Base-by-base conservation (phyloP, 2,888 invertebrate species). In the Microctonus brassicae region DNA sequence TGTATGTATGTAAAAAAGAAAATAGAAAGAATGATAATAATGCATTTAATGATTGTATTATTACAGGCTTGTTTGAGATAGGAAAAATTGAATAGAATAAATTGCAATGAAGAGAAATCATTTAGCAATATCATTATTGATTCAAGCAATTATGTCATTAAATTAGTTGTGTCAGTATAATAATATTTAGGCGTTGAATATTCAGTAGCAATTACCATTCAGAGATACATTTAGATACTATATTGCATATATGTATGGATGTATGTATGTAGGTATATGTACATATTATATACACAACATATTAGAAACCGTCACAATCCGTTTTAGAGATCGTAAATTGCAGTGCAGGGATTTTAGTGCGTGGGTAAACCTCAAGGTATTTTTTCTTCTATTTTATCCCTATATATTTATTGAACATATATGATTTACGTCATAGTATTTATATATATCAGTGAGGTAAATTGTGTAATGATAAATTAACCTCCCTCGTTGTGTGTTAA, bases 141-240 rank as follows among this genome's bases (percentile, higher is more conserved):
- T 55, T 55, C 26, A 24, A 55, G n/a, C 26, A 55, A 24, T 55
- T 24, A 55, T 55, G 17, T 52, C 42, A 39, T 62, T 34, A 52
- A 52, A 47, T 63, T 63, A 63, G 26, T 63, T 17, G 20, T 47
- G 42, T 47, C 42, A 47, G 34, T 42, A 63, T 63, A 52, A 13
- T 63, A 33, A 63, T 52, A 47, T 69, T 69, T 69, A 61, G 61
- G 26, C 17, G 62, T 57, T 70, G 63, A 64, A 70, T 66, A 70
- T 70, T 70, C 65, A 70, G 70, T 65, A 60, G 70, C 70, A 70
- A 70, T 65, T 65, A 65, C 33, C 65, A 42, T 70, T 65, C 65
- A 36, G 53, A 69, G 57, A 55, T 33, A 36, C 70, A 68, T 52
- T 17, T 42, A 26, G 47, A 26, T 68, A 24, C 42, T 20, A 36